Conservation (phyloP, 2,797 vertebrate species). For the Pristis pectinata region DNA sequence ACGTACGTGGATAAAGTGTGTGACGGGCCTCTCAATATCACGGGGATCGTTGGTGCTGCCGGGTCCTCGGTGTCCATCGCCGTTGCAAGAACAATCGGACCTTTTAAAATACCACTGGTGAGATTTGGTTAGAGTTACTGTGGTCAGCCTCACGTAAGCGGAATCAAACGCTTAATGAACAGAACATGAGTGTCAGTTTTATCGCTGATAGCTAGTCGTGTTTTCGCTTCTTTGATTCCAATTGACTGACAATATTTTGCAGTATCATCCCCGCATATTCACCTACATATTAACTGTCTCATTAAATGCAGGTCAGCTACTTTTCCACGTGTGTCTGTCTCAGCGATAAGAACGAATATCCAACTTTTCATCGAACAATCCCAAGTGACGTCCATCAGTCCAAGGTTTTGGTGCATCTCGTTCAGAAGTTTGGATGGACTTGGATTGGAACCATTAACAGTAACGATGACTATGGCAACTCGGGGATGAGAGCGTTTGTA, state of each 20-base stretch:
- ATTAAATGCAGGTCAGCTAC: slow-evolving; percentile 25
- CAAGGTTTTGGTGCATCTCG: neutral
- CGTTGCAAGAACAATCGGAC: neutral
- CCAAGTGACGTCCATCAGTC: slow-evolving; percentile 30
- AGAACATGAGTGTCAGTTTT: too few species aligned
- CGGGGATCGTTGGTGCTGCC: neutral
- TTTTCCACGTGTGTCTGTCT: slow-evolving; percentile 12
- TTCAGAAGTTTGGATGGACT: slow-evolving; percentile 31
- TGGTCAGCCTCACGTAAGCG: neutral
- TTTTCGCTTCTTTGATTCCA: too few species aligned
- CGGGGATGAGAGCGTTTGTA: neutral
- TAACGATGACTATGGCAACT: slow-evolving; percentile 15
- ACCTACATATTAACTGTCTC: neutral
- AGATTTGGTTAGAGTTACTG: too few species aligned
- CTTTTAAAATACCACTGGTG: neutral
- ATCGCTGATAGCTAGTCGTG: too few species aligned
- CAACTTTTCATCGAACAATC: slow-evolving; percentile 29
- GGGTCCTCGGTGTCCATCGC: neutral
- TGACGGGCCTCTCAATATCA: neutral
- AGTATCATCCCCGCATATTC: neutral
- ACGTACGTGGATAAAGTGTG: neutral
- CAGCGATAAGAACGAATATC: slow-evolving; percentile 20
- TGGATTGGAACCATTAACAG: slow-evolving; percentile 10
- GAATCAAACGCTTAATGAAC: neutral
- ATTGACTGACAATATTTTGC: neutral